Evolutionary conservation across 2,888 invertebrate genomes (phyloP).

Genomic region (Amblyjoppa fuscipennis): DNA sequence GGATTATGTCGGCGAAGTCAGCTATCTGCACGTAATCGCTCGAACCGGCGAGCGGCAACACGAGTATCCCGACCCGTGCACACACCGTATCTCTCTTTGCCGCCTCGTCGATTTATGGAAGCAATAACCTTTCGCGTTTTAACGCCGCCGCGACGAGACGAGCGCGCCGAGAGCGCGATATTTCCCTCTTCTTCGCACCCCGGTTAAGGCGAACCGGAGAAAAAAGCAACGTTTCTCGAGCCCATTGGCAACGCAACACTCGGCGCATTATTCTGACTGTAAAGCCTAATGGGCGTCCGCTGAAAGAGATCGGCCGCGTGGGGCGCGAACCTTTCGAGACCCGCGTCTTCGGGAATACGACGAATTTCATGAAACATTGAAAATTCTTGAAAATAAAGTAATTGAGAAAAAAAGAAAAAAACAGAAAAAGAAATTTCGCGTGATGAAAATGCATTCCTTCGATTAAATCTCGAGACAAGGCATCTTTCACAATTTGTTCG

Average conservation of each 20-base stretch:
- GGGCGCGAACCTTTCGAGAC: not conserved
- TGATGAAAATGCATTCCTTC: not conserved
- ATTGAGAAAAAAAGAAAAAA: not conserved
- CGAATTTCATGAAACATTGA: not conserved
- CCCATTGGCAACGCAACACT: conserved; percentile 9
- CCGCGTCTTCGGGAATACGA: not conserved
- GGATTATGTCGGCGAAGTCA: conserved; percentile 40
- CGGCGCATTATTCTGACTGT: conserved; percentile 9
- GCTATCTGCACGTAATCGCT: conserved; percentile 66
- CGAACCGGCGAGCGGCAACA: conserved; percentile 42
- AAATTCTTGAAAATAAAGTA: not conserved
- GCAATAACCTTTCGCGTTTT: conserved; percentile 76
- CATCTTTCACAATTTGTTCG: conserved; percentile 21
- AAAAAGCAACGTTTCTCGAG: conserved; percentile 42
- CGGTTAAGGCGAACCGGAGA: conserved; percentile 24
- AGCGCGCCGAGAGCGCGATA: conserved; percentile 48
- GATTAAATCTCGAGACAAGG: not conserved
- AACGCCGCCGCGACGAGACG: conserved; percentile 54
- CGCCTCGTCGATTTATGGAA: conserved; percentile 74
- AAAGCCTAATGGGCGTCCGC: conserved; percentile 21
- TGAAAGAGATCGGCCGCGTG: not conserved
- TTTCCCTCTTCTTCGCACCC: conserved; percentile 53
- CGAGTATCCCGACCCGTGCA: conserved; percentile 21
- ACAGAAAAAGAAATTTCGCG: not conserved
- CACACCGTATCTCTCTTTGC: conserved; percentile 41